A percentile compares a stretch with the other conserved stretches of the same genome.
These are phyloP conservation scores for Lasioglossum marginatum DNA, from an alignment of 2,888 invertebrate genomes.

Conservation along the genomic window DNA sequence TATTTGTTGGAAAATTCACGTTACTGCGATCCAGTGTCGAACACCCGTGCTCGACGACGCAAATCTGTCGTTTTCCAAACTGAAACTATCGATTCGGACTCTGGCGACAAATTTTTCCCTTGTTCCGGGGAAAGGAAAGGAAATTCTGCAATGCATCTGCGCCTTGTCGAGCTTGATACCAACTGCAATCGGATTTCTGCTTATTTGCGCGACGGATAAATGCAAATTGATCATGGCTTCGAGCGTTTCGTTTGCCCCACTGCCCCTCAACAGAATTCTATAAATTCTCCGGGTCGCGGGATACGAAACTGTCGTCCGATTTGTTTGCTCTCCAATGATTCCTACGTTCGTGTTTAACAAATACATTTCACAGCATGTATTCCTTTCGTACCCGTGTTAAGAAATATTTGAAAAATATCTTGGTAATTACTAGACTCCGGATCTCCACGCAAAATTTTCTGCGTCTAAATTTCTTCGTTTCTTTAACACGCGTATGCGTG, in stretches of 20 bases:
- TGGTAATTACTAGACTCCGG: background rate
- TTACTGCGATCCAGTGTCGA: background rate
- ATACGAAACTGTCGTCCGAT: conserved; percentile 10
- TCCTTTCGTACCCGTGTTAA: background rate
- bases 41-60: background rate
- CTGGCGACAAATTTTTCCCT: background rate
- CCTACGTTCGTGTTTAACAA: background rate
- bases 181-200: background rate
- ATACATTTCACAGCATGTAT: background rate
- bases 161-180: background rate
- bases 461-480: too few species aligned
- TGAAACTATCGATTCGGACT: conserved; percentile 8
- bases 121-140: background rate
- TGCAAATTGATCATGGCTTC: background rate
- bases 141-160: background rate
- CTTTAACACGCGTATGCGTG: too few species aligned
- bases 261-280: conserved; percentile 3
- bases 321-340: background rate
- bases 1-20: background rate
- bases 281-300: background rate
- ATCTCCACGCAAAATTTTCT: too few species aligned
- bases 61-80: background rate
- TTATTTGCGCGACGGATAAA: conserved; percentile 18
- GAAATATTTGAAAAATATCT: background rate
- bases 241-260: background rate